A percentile compares a stretch with the other conserved stretches of the same genome.
Conservation (phyloP, 1,140 invertebrate genomes). For the Philotrypesis tridentata region DNA sequence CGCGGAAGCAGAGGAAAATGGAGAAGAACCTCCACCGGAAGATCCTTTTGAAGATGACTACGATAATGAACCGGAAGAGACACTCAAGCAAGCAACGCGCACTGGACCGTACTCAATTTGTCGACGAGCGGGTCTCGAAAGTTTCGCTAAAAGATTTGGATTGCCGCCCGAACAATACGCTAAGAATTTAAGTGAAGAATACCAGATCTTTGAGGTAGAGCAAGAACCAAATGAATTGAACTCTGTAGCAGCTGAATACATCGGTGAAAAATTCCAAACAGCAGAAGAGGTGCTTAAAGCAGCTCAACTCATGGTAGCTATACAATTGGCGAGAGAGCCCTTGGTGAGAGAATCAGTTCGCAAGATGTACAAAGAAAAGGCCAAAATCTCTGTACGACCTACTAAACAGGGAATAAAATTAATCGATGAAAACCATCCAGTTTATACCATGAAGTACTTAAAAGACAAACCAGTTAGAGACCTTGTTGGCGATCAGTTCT, state of each 20-base stretch:
- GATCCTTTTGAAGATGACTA: conserved; percentile 71
- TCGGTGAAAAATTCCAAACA: conserved; percentile 74
- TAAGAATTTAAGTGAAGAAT: conserved; percentile 97
- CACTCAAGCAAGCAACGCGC: conserved; percentile 88
- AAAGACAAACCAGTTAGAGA: conserved; percentile 96
- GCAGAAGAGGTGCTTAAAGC: conserved; percentile 90
- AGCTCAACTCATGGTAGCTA: conserved; percentile 94
- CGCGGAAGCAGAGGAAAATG: conserved; percentile 78
- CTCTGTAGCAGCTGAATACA: conserved; percentile 86
- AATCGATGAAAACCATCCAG: conserved; percentile 94
- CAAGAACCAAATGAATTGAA: conserved; percentile 88
- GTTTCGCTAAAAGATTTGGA: conserved; percentile 93
- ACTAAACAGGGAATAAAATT: conserved; percentile 95
- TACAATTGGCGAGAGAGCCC: conserved; percentile 94
- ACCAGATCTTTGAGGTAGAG: conserved; percentile 97
- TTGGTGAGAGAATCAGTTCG: conserved; percentile 89
- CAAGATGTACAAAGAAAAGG: conserved; percentile 93
- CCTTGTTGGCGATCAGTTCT: conserved; percentile 91
- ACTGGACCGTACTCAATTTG: conserved; percentile 92
- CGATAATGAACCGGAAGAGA: conserved; percentile 77
- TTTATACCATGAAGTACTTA: conserved; percentile 93
- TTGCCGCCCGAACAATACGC: conserved; percentile 97
- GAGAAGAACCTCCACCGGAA: conserved; percentile 73
- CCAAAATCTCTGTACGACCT: conserved; percentile 87
- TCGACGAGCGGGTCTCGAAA: conserved; percentile 86